Evolutionary conservation across 2,888 invertebrate species (phyloP), one percentile per base, ranked within the genome.

Genomic region (Nipponacmea schrenckii): DNA sequence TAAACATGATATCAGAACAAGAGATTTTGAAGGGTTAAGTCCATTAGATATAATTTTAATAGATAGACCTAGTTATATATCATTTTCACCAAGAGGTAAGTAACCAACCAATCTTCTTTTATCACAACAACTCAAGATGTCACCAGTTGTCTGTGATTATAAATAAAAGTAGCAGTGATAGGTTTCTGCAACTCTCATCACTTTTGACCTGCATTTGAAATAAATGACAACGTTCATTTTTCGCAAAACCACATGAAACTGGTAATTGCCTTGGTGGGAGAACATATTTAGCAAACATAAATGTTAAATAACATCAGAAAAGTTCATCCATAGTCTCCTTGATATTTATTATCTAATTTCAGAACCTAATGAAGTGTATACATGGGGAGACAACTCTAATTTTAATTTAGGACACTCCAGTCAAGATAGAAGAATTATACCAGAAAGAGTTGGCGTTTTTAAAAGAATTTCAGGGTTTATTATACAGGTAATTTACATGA

Each of bases 301-400:
- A n/a, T n/a, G n/a, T n/a, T n/a, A n/a, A n/a, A n/a, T n/a, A n/a
- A n/a, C n/a, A 7, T 31, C 31, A 31, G 31, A 31, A 31, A 31
- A 31, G 31, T 31, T 31, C 31, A 4, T 31, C 10, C 39, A 39
- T 8, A 1, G 39, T 39, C 7, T 8, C 39, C 10, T 39, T 39
- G 39, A 39, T 39, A 10, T n/a, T n/a, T n/a, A n/a, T 39, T 39
- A 10, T 39, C 1, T 39, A 39, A 8, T 78, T 78, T n/a, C 77
- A 87, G 90, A 87, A 74, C 91, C 91, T 0, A 91, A 91, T 78
- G 94, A 95, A 83, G 92, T 93, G 0, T 94, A 94, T 79, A 93
- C 93, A 0, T 96, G 95, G 95, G 96, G 96, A 14, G 92, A 92
- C 50, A 96, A 96, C 89, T 92, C 92, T 62, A 96, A 96, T 89